These are phyloP conservation scores for Sminthurides bifidus DNA, from an alignment of 1,140 invertebrate species.

Conservation along the genomic window DNA sequence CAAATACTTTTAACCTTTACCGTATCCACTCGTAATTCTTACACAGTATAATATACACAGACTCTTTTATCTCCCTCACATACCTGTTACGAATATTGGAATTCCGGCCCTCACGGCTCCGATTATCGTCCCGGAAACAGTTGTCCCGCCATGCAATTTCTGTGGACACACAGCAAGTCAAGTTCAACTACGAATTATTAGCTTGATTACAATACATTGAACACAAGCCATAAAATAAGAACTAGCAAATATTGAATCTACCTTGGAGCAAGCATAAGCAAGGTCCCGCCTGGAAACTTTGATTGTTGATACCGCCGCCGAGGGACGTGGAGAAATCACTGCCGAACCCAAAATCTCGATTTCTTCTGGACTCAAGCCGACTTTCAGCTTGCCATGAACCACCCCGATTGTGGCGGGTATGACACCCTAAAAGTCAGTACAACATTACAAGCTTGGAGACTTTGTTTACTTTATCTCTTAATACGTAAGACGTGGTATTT, in stretches of 20 bases:
- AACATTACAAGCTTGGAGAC: not conserved
- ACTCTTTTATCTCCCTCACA: not conserved
- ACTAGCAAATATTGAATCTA: constrained; percentile 29
- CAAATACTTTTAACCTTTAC: too few species aligned
- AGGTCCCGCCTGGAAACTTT: constrained; percentile 83
- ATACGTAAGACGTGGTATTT: not conserved
- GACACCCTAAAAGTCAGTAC: constrained; percentile 50
- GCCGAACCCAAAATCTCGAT: constrained; percentile 49
- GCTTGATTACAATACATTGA: not conserved
- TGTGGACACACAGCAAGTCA: constrained; percentile 32
- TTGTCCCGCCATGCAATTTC: constrained; percentile 77
- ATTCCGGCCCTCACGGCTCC: constrained; percentile 68
- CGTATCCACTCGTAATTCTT: not conserved
- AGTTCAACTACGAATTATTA: not conserved
- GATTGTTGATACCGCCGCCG: constrained; percentile 38
- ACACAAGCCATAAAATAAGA: not conserved
- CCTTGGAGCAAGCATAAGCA: constrained; percentile 56
- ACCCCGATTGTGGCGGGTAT: constrained; percentile 64
- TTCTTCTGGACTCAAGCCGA: constrained; percentile 58
- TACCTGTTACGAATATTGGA: constrained; percentile 83
- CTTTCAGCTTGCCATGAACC: constrained; percentile 65
- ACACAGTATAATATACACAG: not conserved
- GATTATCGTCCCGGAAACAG: constrained; percentile 87
- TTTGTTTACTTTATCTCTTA: not conserved
- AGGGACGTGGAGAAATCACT: too few species aligned